Conservation (phyloP, 2,113 vertebrate species). For the Pao palembangensis region DNA sequence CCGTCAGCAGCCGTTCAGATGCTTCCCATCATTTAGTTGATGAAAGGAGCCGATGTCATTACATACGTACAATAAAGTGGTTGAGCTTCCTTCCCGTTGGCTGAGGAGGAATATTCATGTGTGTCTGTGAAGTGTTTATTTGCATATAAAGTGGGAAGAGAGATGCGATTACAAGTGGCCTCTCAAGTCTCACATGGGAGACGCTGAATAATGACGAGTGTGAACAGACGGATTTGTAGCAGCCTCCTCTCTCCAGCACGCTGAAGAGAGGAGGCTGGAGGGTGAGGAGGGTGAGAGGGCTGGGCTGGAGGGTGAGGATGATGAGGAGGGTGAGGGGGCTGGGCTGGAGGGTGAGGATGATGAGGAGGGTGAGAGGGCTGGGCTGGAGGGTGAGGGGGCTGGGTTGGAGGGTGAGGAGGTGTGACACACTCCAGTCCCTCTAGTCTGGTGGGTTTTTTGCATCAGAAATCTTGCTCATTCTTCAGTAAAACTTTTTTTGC, state of each 20-base stretch:
- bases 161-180: not conserved
- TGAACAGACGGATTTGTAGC: not conserved
- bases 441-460: slow-evolving; percentile 39
- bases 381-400: not conserved
- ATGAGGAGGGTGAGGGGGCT: not conserved
- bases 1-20: too few relatives aligned
- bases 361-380: not conserved
- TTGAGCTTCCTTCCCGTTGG: too few relatives aligned
- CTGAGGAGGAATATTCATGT: too few relatives aligned
- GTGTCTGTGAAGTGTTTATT: not conserved
- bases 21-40: too few relatives aligned
- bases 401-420: too few relatives aligned
- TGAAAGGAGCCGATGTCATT: too few relatives aligned
- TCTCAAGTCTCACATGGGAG: not conserved
- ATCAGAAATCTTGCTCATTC: slow-evolving; percentile 38
- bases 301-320: not conserved
- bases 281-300: too few relatives aligned
- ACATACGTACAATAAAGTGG: too few relatives aligned
- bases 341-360: not conserved
- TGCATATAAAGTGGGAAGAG: not conserved
- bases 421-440: too few relatives aligned
- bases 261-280: too few relatives aligned
- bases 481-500: slow-evolving; percentile 44
- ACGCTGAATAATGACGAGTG: not conserved
- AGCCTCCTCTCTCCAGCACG: too few relatives aligned